A percentile compares a stretch with the other conserved stretches of the same genome.
These are phyloP conservation scores for Cephalopachus bancanus DNA, from an alignment of 2,797 vertebrate genomes.

Conservation along the genomic window DNA sequence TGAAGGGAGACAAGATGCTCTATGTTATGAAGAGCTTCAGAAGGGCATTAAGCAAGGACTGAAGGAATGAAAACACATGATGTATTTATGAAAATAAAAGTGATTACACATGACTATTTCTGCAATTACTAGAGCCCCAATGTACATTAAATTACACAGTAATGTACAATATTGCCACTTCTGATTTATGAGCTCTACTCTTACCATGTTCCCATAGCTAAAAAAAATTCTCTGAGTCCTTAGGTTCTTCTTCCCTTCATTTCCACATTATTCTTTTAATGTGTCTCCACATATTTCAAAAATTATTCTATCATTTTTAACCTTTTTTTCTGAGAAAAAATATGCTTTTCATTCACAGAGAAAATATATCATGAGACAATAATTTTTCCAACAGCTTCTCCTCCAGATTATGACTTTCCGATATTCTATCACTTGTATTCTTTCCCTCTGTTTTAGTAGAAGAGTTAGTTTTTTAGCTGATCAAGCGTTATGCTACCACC, in stretches of 20 bases:
- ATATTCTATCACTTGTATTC: not conserved
- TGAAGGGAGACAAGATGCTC: not conserved
- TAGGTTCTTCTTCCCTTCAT: not conserved
- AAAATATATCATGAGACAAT: not conserved
- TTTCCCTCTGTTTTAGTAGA: not conserved
- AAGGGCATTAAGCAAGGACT: not conserved
- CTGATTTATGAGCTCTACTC: not conserved
- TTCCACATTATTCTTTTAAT: not conserved
- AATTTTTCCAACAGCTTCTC: not conserved
- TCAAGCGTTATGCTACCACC: not conserved
- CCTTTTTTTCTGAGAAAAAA: not conserved
- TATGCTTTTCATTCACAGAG: not conserved
- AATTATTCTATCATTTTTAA: not conserved
- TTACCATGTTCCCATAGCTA: not conserved
- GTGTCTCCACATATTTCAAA: not conserved
- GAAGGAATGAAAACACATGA: not conserved
- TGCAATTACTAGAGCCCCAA: not conserved
- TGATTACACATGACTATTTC: not conserved
- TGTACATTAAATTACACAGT: not conserved
- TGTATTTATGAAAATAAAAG: not conserved
- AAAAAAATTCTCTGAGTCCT: not conserved
- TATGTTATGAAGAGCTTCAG: not conserved
- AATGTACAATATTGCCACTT: not conserved
- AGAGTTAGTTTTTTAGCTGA: not conserved
- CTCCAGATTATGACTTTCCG: not conserved